phyloP scores from a whole-genome alignment of 1,140 invertebrate genomes.

The Helicoverpa zea region DNA sequence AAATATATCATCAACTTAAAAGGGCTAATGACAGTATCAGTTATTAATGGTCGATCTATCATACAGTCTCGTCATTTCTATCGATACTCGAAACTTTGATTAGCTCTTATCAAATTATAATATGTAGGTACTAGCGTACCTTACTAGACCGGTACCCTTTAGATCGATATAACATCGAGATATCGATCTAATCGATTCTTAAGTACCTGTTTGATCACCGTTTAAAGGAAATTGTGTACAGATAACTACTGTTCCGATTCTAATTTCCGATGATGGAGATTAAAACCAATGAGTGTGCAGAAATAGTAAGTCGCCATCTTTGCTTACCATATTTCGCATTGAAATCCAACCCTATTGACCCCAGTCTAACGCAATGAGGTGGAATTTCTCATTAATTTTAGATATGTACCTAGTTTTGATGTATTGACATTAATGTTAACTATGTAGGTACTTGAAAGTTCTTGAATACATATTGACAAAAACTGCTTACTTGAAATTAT shows the following conservation, averaged over 20 bases:
- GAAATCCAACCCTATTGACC: no score
- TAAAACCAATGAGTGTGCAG: background rate
- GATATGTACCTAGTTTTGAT: no score
- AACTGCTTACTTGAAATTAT: no score
- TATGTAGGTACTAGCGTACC: constrained; percentile 1
- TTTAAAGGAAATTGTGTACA: constrained; percentile 7
- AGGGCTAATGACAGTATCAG: no score
- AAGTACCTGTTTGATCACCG: constrained; percentile 13
- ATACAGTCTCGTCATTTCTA: background rate
- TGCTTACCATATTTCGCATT: background rate
- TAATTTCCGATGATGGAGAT: background rate
- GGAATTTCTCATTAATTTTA: no score
- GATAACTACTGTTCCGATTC: constrained; percentile 32
- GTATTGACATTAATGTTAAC: no score
- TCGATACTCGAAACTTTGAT: constrained; percentile 13
- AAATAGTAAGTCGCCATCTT: background rate
- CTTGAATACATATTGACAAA: no score
- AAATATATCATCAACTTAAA: no score
- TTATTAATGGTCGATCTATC: background rate
- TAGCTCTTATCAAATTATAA: constrained; percentile 35
- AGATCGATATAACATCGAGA: constrained; percentile 27
- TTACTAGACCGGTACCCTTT: constrained; percentile 12
- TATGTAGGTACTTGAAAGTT: no score
- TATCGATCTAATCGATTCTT: constrained; percentile 22
- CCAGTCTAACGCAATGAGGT: no score